Evolutionary conservation across 2,113 vertebrate species (phyloP), one percentile per base, ranked within the genome.

Genomic region (Calidris pygmaea): DNA sequence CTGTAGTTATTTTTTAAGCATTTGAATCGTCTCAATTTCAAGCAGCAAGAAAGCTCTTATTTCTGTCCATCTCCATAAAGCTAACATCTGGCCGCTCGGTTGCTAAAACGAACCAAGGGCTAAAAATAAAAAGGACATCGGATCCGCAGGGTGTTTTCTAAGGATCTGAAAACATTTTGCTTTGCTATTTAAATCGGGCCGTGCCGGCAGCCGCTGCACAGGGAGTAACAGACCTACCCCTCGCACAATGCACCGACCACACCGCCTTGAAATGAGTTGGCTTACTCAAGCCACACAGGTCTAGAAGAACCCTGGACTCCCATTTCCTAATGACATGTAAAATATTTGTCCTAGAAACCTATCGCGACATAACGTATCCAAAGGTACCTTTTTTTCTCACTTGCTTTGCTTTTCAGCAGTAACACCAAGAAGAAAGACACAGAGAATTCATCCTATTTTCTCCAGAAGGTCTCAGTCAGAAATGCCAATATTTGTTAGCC

Each of bases 41-140:
- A 93, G 63, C 68, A 74, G 29, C 48, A 48, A 30, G 7, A 63
- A 89, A 86, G 58, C 43, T 92, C 72, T 73, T 56, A 43, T 48
- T 95, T 80, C 92, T 85, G 56, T 47, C 85, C 39, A n/a, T 34
- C n/a, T 62, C 78, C 35, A 48, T 1, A n/a, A 59, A 65, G 53
- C 53, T 39, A 60, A 95, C 71, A 95, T 93, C 85, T 91, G 94
- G 60, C 50, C 74, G 39, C 78, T 93, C 50, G 1, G 43, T 34
- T 87, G 55, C 78, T 75, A 55, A 74, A 95, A 85, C 27, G 20
- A 79, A 89, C 43, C 15, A 14, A 53, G 67, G 56, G 43, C 71
- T 85, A 93, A 89, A 96, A 92, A 90, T 79, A 85, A 85, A 71
- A 58, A 66, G 56, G 35, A 71, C 35, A 39, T 29, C 43, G 85